A percentile compares a stretch with the other conserved stretches of the same genome.
Evolutionary conservation across 2,888 invertebrate genomes (phyloP).

Genomic region (Mythimna albipuncta): DNA sequence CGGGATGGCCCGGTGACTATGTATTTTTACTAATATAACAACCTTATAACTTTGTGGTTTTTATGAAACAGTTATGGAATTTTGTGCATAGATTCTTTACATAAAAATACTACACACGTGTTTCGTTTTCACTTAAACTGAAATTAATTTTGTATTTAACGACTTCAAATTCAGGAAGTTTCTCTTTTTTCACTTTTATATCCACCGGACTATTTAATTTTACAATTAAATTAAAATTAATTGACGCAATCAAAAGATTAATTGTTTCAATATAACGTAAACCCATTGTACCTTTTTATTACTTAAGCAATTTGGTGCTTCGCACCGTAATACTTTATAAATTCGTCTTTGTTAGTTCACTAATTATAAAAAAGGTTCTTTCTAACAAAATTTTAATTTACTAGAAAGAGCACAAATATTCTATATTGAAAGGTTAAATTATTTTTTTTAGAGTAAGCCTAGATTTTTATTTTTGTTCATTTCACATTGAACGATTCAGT

Average conservation of each 20-base stretch:
- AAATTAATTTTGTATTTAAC: too few relatives aligned
- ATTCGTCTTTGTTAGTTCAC: not conserved
- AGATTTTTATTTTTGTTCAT: not conserved
- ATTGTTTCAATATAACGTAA: constrained; percentile 8
- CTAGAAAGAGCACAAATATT: not conserved
- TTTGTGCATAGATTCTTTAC: too few relatives aligned
- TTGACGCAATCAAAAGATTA: not conserved
- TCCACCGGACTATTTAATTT: not conserved
- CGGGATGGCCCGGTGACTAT: too few relatives aligned
- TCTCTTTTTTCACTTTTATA: not conserved
- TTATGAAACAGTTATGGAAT: too few relatives aligned
- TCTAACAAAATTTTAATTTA: constrained; percentile 1
- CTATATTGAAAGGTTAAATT: not conserved
- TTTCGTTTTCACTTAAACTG: too few relatives aligned
- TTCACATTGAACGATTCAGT: too few relatives aligned
- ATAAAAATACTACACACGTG: too few relatives aligned
- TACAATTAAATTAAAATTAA: not conserved
- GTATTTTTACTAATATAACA: too few relatives aligned
- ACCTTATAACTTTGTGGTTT: too few relatives aligned
- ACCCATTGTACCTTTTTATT: not conserved
- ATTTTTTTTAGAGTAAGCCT: not conserved
- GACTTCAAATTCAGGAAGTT: not conserved
- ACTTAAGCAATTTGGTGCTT: not conserved
- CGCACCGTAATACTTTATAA: not conserved
- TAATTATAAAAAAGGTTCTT: constrained; percentile 1